Evolutionary conservation across 1,140 invertebrate species (phyloP).

Genomic region (Temnothorax curvispinosus): DNA sequence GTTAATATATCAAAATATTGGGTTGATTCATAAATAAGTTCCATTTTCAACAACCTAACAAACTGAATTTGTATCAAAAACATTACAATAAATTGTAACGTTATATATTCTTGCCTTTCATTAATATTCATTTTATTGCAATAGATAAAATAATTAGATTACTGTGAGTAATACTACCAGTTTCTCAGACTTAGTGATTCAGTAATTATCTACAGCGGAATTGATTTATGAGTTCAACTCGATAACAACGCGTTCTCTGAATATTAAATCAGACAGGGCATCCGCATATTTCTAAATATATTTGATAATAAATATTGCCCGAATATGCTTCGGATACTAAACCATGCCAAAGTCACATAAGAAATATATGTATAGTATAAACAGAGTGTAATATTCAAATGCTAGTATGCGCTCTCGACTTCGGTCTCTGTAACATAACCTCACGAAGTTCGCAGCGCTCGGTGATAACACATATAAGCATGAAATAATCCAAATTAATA

Average conservation of each 20-base stretch:
- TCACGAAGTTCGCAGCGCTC: neutral
- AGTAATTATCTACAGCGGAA: too few relatives aligned
- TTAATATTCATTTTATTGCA: too few relatives aligned
- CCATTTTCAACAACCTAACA: too few relatives aligned
- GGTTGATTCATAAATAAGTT: too few relatives aligned
- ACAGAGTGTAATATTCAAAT: neutral
- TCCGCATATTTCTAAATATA: neutral
- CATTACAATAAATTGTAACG: too few relatives aligned
- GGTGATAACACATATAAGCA: neutral
- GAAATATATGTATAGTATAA: neutral
- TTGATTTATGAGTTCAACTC: too few relatives aligned
- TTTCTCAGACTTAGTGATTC: too few relatives aligned
- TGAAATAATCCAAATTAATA: neutral
- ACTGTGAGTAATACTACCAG: too few relatives aligned
- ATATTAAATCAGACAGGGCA: neutral
- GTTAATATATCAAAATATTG: neutral
- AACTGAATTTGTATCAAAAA: too few relatives aligned
- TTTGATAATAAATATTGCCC: neutral
- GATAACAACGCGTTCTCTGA: neutral
- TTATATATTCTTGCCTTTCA: too few relatives aligned
- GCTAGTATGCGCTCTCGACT: neutral
- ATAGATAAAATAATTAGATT: too few relatives aligned
- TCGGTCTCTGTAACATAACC: conserved; percentile 26
- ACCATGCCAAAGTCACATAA: neutral
- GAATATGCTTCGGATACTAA: neutral